Evolutionary conservation across 2,113 vertebrate species (phyloP).

Genomic region (Poeciliopsis retropinna): DNA sequence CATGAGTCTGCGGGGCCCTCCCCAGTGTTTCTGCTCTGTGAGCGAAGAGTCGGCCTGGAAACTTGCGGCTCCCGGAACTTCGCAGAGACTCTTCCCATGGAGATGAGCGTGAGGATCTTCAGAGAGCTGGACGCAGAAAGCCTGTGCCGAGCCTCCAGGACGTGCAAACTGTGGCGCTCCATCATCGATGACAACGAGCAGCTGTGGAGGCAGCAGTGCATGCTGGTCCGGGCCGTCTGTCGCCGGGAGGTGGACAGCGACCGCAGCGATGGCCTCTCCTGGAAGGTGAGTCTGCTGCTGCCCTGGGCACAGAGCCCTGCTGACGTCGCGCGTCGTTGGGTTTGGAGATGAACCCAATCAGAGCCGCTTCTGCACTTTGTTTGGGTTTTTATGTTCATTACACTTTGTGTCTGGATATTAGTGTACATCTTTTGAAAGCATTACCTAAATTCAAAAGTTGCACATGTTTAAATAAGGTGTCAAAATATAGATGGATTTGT

Average conservation of each 20-base stretch:
- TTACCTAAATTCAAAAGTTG: too few relatives aligned
- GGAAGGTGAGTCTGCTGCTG: slow-evolving; percentile 82
- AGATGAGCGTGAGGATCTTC: slow-evolving; percentile 86
- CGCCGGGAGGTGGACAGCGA: slow-evolving; percentile 84
- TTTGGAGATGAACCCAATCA: too few relatives aligned
- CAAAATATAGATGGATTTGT: too few relatives aligned
- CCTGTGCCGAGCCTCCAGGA: slow-evolving; percentile 80
- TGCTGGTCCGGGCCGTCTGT: slow-evolving; percentile 78
- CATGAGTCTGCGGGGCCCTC: slow-evolving; percentile 56
- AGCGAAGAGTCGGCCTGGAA: slow-evolving; percentile 19
- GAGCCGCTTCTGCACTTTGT: too few relatives aligned
- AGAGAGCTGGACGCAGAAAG: slow-evolving; percentile 81
- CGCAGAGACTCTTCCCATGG: slow-evolving; percentile 78
- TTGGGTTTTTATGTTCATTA: too few relatives aligned
- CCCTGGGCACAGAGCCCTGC: too few relatives aligned
- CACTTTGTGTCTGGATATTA: too few relatives aligned
- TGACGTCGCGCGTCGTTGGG: too few relatives aligned
- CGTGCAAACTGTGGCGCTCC: slow-evolving; percentile 84
- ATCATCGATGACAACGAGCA: slow-evolving; percentile 78
- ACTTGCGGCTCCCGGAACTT: slow-evolving; percentile 64
- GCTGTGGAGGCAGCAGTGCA: slow-evolving; percentile 86
- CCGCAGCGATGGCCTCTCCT: slow-evolving; percentile 80
- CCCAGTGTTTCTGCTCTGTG: slow-evolving; percentile 3
- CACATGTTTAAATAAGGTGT: too few relatives aligned
- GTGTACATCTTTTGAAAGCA: too few relatives aligned